Base-by-base conservation (phyloP, 1,140 invertebrate genomes). In the Drosophila rufa region DNA sequence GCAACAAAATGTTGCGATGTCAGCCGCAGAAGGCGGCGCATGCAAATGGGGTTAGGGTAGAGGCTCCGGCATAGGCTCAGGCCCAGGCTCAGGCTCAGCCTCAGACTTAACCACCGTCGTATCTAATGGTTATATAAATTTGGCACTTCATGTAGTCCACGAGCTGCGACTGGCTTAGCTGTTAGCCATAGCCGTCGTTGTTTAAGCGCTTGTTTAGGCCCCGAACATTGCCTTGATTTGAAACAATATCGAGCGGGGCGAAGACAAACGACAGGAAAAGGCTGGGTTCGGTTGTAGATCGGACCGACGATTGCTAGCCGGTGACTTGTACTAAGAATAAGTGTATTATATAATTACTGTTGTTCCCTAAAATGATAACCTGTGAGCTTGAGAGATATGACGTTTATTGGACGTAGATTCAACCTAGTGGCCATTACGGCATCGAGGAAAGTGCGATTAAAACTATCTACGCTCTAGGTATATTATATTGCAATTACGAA, bases 1-100 rank as follows among this genome's bases (percentile, higher is more conserved):
- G 77, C 85, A 90, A 90, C 84, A 84, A 87, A 87, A 87, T 87
- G 85, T 87, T 87, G 85, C 84, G 77, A 82, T 87, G 84, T 90
- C 85, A 87, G 84, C 53, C 51, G 51, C 48, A 47, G 75, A 77
- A 58, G 73, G 73, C 84, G 62, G 64, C 80, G 78, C 84, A 87
- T 87, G 84, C 84, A 87, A 87, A 87, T 87, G 84, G 85, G 80
- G 82, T 80, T 83, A 89, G 80, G 66, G 68, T 69, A 74, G 64
- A 22, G 46, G 64, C 25, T 42, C 48, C 25, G 61, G 30, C 56
- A 43, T 27, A 47, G 70, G 25, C 50, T 60, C 59, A 60, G 53
- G 12, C 51, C 22, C 2, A 38, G 51, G 25, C 50, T 60, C 55
- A 59, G 53, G 11, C 51, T 38, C 1, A 55, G 51, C 9, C 51